A percentile compares a stretch with the other conserved stretches of the same genome.
Conservation (phyloP, 2,888 invertebrate genomes). For the Priocnemis perturbator region DNA sequence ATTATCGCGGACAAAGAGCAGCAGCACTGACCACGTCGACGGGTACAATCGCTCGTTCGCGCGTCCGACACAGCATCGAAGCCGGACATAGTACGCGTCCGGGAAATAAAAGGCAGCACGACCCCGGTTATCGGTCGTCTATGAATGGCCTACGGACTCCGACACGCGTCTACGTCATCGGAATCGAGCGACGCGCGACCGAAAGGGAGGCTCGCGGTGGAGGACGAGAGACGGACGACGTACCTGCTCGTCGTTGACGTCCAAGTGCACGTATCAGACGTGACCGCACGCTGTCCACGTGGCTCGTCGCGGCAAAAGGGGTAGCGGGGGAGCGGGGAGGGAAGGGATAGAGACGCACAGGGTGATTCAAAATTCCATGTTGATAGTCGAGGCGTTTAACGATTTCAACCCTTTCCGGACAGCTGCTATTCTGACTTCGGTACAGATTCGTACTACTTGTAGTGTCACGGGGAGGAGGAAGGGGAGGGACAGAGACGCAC, state of each 20-base stretch:
- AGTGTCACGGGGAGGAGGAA: no score
- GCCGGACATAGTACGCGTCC: conserved; percentile 7
- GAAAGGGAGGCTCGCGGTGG: conserved; percentile 7
- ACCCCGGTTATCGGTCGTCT: conserved; percentile 49
- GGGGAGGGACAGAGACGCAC: conserved; percentile 27
- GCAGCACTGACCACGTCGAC: no score
- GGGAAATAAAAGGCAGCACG: not conserved
- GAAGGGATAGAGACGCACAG: conserved; percentile 27
- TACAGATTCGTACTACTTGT: no score
- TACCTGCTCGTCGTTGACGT: conserved; percentile 43
- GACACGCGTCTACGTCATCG: conserved; percentile 49
- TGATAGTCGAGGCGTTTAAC: no score
- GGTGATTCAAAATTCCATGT: not conserved
- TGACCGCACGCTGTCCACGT: conserved; percentile 21
- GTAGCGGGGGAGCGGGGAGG: no score
- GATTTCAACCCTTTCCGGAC: no score
- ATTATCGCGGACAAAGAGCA: no score
- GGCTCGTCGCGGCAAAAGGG: conserved; percentile 7
- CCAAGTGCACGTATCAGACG: conserved; percentile 51
- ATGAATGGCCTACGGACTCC: conserved; percentile 54
- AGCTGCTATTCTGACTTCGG: no score
- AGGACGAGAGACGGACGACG: not conserved
- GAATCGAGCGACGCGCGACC: conserved; percentile 53
- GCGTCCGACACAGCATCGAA: not conserved
- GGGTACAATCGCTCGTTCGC: not conserved